phyloP scores from a whole-genome alignment of 2,113 vertebrate genomes.

The Crotalus tigris region DNA sequence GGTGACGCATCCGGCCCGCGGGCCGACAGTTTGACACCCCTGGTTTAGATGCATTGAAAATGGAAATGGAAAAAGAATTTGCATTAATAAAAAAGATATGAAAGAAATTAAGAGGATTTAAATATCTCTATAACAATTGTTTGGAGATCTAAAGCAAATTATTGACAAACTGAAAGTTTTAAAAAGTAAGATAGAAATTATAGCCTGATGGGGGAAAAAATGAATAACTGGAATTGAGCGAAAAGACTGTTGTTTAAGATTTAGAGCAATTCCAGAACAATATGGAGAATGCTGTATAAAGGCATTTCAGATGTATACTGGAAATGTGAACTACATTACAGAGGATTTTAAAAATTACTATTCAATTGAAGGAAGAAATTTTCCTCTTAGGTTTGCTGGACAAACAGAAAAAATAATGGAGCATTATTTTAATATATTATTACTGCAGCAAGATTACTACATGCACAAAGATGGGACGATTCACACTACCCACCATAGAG shows the following conservation, averaged over 20 bases:
- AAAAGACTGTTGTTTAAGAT: neutral
- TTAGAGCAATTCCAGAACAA: neutral
- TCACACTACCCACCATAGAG: neutral
- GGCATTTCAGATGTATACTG: neutral
- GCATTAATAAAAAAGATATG: no score
- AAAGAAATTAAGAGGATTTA: no score
- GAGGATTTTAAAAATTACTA: neutral
- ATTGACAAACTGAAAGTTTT: no score
- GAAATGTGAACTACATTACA: neutral
- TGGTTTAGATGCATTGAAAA: neutral
- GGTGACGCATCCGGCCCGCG: no score
- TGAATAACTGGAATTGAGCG: neutral
- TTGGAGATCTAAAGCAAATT: no score
- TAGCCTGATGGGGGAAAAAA: neutral
- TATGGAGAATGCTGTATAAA: neutral
- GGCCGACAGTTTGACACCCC: no score
- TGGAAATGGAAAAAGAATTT: neutral
- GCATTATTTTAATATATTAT: neutral
- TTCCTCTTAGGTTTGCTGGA: neutral
- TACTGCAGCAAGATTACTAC: neutral
- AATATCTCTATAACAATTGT: no score
- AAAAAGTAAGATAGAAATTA: no score
- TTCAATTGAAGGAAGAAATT: neutral
- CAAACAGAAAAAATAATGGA: neutral
- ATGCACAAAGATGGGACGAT: neutral